phyloP scores from a whole-genome alignment of 2,888 invertebrate species.

The Criorhina ranunculi region DNA sequence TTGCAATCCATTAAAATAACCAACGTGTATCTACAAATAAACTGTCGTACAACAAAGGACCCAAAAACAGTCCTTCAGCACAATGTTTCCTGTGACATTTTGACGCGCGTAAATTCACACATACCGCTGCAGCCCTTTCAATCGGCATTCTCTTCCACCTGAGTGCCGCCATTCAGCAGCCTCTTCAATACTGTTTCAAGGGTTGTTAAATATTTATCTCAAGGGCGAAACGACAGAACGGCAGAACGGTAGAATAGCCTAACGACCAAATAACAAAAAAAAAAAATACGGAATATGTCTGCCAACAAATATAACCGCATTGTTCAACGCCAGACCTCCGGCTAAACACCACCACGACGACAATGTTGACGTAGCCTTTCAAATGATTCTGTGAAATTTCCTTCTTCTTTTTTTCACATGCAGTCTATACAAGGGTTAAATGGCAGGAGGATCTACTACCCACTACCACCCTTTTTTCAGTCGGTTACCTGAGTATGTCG shows the following conservation, averaged over 20 bases:
- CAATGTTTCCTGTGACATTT: slow-evolving; percentile 35
- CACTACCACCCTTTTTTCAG: neutral
- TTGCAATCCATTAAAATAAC: neutral
- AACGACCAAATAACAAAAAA: neutral
- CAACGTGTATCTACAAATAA: slow-evolving; percentile 1
- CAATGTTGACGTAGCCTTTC: slow-evolving; percentile 43
- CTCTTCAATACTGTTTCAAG: slow-evolving; percentile 38
- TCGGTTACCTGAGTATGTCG: slow-evolving; percentile 20
- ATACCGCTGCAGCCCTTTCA: neutral
- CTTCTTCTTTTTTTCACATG: slow-evolving; percentile 20
- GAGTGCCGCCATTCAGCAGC: slow-evolving; percentile 25
- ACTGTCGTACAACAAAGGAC: neutral
- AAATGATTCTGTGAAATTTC: slow-evolving; percentile 23
- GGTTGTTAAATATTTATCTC: slow-evolving; percentile 57
- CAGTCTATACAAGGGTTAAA: neutral
- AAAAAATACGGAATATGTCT: slow-evolving; percentile 49
- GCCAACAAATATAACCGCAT: slow-evolving; percentile 61
- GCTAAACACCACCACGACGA: slow-evolving; percentile 20
- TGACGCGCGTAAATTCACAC: slow-evolving; percentile 51
- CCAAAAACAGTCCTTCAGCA: slow-evolving; percentile 27
- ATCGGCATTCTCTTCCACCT: slow-evolving; percentile 14
- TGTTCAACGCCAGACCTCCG: slow-evolving; percentile 17
- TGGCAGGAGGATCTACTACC: neutral
- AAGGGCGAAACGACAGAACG: neutral
- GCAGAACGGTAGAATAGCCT: neutral